These are phyloP conservation scores for Mustelus asterias DNA, from an alignment of 2,113 vertebrate genomes.

Conservation along the genomic window DNA sequence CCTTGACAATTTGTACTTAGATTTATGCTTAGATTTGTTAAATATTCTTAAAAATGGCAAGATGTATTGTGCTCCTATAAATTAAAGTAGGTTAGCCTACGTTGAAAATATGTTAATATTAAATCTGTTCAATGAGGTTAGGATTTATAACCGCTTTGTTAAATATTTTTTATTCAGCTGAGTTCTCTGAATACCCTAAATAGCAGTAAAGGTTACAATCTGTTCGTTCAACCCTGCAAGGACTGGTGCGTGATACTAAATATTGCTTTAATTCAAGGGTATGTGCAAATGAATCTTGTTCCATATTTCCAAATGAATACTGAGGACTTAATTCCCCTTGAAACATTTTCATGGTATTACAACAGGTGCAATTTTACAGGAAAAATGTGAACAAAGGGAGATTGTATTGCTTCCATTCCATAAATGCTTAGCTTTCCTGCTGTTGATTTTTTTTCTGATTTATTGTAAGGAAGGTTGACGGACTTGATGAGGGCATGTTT, in stretches of 20 bases:
- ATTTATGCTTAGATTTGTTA: neutral
- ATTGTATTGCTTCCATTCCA: neutral
- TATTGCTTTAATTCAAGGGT: neutral
- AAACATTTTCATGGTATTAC: neutral
- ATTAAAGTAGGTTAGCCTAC: neutral
- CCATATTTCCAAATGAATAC: neutral
- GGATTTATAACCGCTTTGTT: neutral
- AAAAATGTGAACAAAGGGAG: neutral
- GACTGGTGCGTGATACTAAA: neutral
- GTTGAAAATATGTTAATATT: neutral
- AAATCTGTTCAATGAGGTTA: neutral
- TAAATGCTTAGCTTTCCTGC: neutral
- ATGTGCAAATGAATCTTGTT: neutral
- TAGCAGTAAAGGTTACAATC: neutral
- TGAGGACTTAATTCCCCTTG: neutral
- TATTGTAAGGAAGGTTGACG: neutral
- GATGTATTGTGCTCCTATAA: neutral
- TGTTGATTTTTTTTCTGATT: neutral
- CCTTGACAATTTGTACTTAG: neutral
- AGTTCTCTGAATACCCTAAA: neutral
- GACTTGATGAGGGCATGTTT: neutral
- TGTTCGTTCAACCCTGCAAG: neutral
- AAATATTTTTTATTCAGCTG: neutral
- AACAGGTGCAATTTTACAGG: neutral
- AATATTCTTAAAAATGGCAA: neutral